Percentiles rank a stretch among this genome's conserved stretches.
These are phyloP conservation scores for Rhopalosiphum nymphaeae DNA, from an alignment of 2,888 invertebrate species.

Conservation along the genomic window DNA sequence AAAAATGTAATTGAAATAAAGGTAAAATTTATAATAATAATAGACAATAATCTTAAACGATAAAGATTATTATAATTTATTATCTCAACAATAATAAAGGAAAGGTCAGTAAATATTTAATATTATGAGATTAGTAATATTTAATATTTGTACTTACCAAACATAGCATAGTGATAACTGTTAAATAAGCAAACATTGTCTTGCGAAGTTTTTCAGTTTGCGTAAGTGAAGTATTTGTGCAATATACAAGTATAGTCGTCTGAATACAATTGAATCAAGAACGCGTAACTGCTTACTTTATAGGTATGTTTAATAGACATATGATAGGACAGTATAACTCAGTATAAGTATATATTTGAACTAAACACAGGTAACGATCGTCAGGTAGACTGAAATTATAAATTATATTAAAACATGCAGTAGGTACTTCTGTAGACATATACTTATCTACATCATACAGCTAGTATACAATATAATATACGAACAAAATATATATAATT, in stretches of 20 bases:
- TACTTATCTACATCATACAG: too few relatives aligned
- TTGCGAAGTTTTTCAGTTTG: neutral
- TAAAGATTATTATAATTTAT: too few relatives aligned
- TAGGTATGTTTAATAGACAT: neutral
- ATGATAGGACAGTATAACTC: neutral
- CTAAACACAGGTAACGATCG: neutral
- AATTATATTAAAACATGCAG: neutral
- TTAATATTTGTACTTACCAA: conserved; percentile 10
- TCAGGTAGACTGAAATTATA: neutral
- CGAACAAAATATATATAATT: too few relatives aligned
- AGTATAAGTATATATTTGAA: neutral
- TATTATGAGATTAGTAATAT: neutral
- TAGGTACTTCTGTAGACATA: neutral
- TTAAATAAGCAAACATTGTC: conserved; percentile 12
- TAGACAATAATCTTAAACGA: neutral
- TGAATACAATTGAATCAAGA: neutral
- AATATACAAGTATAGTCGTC: neutral
- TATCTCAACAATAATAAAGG: neutral
- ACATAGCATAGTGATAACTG: neutral
- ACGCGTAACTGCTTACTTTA: neutral
- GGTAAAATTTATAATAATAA: neutral
- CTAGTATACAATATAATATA: neutral
- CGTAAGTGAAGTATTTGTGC: neutral
- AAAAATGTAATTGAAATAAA: neutral
- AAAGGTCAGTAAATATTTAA: neutral